phyloP scores from a whole-genome alignment of 2,113 vertebrate species.

The Dasyprocta punctata region DNA sequence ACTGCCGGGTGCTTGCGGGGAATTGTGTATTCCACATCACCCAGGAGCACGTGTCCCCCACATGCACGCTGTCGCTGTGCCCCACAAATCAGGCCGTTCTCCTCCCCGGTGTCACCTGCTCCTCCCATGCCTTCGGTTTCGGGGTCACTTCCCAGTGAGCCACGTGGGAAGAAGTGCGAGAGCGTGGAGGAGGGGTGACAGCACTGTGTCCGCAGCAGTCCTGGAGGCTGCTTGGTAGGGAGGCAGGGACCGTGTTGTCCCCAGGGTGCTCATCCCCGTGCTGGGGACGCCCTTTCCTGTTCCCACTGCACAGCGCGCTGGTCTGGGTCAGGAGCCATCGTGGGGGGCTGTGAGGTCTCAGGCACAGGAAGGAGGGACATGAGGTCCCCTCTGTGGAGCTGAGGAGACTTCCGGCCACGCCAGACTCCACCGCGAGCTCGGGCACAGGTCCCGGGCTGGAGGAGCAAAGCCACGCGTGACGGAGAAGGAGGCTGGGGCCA shows the following conservation, averaged over 20 bases:
- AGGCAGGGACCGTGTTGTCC: background rate
- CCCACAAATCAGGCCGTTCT: background rate
- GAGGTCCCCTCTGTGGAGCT: background rate
- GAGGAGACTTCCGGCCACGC: background rate
- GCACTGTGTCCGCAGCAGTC: background rate
- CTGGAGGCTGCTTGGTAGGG: background rate
- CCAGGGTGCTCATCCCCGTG: too few species aligned
- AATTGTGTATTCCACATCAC: background rate
- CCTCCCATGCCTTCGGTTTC: background rate
- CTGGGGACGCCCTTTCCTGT: too few species aligned
- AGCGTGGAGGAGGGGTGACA: background rate
- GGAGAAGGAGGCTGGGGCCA: background rate
- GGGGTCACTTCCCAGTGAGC: background rate
- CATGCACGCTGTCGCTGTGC: background rate
- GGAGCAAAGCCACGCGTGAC: background rate
- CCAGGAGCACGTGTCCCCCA: background rate
- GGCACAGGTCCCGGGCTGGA: background rate
- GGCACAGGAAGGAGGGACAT: background rate
- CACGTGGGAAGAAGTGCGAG: background rate
- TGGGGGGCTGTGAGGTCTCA: background rate
- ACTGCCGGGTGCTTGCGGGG: background rate
- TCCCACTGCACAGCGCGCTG: too few species aligned
- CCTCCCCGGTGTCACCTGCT: background rate
- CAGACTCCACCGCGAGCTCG: background rate
- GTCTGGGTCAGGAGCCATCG: background rate